These are phyloP conservation scores for Seira ritae DNA, from an alignment of 2,888 invertebrate genomes.

Conservation along the genomic window DNA sequence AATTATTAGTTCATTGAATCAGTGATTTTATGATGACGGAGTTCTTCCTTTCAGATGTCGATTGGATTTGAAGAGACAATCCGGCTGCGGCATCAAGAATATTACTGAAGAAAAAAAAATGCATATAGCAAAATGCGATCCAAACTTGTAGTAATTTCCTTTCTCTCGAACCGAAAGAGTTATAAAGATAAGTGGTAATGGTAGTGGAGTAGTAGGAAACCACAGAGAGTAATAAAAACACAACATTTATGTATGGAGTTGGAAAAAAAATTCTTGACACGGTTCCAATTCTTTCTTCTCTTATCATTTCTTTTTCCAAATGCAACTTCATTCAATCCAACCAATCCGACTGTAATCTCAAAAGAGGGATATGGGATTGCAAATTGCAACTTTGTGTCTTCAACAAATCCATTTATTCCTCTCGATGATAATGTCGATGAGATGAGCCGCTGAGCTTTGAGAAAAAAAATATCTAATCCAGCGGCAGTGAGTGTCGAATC, in stretches of 20 bases:
- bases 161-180: too few relatives aligned
- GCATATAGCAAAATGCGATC: not conserved
- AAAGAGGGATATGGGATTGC: slow-evolving; percentile 24
- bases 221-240: slow-evolving; percentile 24
- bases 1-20: slow-evolving; percentile 1
- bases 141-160: not conserved
- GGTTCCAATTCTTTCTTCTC: slow-evolving; percentile 52
- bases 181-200: not conserved
- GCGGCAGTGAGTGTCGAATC: slow-evolving; percentile 55
- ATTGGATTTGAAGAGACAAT: slow-evolving; percentile 54
- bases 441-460: slow-evolving; percentile 24
- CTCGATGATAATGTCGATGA: not conserved
- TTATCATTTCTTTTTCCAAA: slow-evolving; percentile 12
- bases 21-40: slow-evolving; percentile 5
- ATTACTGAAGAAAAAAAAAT: not conserved
- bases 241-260: slow-evolving; percentile 14
- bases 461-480: slow-evolving; percentile 36
- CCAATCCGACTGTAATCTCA: not conserved
- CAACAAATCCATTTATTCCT: slow-evolving; percentile 4
- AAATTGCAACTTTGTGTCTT: slow-evolving; percentile 19
- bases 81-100: slow-evolving; percentile 47
- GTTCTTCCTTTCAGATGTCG: not conserved
- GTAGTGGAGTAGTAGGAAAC: too few relatives aligned
- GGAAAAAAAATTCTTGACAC: slow-evolving; percentile 59
- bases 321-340: slow-evolving; percentile 46